Evolutionary conservation across 1,140 invertebrate genomes (phyloP).

Genomic region (Atta colombica): DNA sequence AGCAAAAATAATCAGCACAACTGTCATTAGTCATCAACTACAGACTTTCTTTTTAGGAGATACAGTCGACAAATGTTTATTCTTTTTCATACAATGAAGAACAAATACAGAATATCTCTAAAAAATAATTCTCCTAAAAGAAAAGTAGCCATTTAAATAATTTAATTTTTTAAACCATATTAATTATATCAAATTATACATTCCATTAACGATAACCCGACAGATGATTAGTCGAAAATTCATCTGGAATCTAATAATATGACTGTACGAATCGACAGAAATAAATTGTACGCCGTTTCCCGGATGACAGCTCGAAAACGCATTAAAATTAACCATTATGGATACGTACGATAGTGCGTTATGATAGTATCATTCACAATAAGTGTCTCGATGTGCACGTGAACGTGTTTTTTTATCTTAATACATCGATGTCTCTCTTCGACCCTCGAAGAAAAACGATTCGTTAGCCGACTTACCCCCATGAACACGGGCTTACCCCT

Average conservation of each 20-base stretch:
- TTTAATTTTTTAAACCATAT: no score
- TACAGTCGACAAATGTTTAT: no score
- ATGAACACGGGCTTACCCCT: conserved; percentile 69
- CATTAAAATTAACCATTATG: conserved; percentile 27
- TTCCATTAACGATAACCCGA: neutral
- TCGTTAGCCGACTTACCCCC: conserved; percentile 75
- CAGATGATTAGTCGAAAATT: conserved; percentile 6
- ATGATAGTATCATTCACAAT: conserved; percentile 28
- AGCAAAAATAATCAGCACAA: neutral
- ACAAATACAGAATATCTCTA: no score
- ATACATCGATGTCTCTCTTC: conserved; percentile 65
- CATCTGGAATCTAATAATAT: neutral
- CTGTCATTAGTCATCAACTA: neutral
- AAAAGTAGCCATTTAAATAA: no score
- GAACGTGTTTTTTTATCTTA: conserved; percentile 58
- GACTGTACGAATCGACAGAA: conserved; percentile 2
- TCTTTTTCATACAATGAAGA: no score
- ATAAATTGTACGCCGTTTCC: conserved; percentile 39
- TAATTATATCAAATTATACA: neutral
- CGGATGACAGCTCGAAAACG: conserved; percentile 1
- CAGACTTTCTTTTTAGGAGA: no score
- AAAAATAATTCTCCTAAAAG: no score
- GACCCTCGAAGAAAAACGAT: conserved; percentile 72
- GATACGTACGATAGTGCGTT: conserved; percentile 10
- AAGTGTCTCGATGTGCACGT: conserved; percentile 18